phyloP scores from a whole-genome alignment of 2,797 vertebrate species.

The Lacerta agilis region DNA sequence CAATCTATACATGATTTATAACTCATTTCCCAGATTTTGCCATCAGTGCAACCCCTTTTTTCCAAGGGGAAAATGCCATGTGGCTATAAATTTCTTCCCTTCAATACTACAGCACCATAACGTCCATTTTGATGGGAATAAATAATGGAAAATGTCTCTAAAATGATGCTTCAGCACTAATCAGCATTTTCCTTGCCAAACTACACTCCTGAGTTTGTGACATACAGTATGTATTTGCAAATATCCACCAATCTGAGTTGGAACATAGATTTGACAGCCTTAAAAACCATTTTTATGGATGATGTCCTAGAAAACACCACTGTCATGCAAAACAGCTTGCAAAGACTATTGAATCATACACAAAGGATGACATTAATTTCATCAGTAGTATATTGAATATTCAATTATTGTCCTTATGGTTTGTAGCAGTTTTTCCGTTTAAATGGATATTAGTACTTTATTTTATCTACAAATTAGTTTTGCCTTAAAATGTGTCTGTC shows the following conservation, averaged over 20 bases:
- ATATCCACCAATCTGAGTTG: slow-evolving; percentile 21
- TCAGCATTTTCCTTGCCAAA: slow-evolving; percentile 34
- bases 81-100: slow-evolving; percentile 36
- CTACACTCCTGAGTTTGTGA: slow-evolving; percentile 45
- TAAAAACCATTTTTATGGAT: slow-evolving; percentile 10
- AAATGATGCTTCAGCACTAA: slow-evolving; percentile 28
- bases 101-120: not conserved
- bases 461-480: not conserved
- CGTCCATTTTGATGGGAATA: not conserved
- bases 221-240: not conserved
- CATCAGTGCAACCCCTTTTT: slow-evolving; percentile 26
- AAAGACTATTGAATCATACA: slow-evolving; percentile 34
- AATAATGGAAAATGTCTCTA: not conserved
- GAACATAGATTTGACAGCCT: slow-evolving; percentile 39
- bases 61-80: slow-evolving; percentile 23
- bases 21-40: slow-evolving; percentile 5
- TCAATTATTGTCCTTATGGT: slow-evolving; percentile 31
- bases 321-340: slow-evolving; percentile 30
- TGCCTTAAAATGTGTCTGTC: not conserved
- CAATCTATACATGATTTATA: slow-evolving; percentile 28
- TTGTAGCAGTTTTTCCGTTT: slow-evolving; percentile 35
- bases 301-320: not conserved
- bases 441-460: slow-evolving; percentile 26
- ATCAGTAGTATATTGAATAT: not conserved
- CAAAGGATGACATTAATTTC: slow-evolving; percentile 17